These are phyloP conservation scores for Sebastolobus alascanus DNA, from an alignment of 2,797 vertebrate genomes.

Conservation along the genomic window DNA sequence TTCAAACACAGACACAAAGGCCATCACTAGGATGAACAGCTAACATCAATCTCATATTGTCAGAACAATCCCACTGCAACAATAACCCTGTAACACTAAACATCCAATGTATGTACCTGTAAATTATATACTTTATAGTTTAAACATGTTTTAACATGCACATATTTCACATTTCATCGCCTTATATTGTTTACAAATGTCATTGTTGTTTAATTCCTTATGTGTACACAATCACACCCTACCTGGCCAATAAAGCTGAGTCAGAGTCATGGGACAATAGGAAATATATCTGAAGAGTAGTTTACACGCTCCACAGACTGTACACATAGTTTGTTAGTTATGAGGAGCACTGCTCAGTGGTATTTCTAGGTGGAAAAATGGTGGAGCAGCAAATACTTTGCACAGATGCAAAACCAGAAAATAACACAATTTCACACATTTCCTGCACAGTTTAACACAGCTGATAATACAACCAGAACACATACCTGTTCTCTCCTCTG, in stretches of 20 bases:
- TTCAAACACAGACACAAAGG: background rate
- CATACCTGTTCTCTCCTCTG: background rate
- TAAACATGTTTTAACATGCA: background rate
- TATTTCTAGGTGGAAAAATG: background rate
- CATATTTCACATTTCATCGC: background rate
- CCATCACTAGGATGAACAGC: background rate
- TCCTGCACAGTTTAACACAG: background rate
- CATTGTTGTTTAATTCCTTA: background rate
- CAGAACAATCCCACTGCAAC: background rate
- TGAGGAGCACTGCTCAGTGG: background rate
- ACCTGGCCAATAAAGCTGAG: background rate
- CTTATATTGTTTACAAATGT: background rate
- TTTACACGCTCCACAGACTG: background rate
- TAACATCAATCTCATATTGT: background rate
- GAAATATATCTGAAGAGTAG: background rate
- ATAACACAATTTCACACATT: background rate
- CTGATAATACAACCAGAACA: background rate
- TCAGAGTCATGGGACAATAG: background rate
- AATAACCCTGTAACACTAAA: no score
- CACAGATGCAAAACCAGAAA: background rate
- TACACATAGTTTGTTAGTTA: background rate
- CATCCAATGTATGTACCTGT: no score
- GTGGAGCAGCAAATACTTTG: no score
- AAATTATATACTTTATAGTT: no score
- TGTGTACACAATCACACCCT: background rate